These are phyloP conservation scores for Elysia crispata DNA, from an alignment of 2,888 invertebrate species.

Conservation along the genomic window DNA sequence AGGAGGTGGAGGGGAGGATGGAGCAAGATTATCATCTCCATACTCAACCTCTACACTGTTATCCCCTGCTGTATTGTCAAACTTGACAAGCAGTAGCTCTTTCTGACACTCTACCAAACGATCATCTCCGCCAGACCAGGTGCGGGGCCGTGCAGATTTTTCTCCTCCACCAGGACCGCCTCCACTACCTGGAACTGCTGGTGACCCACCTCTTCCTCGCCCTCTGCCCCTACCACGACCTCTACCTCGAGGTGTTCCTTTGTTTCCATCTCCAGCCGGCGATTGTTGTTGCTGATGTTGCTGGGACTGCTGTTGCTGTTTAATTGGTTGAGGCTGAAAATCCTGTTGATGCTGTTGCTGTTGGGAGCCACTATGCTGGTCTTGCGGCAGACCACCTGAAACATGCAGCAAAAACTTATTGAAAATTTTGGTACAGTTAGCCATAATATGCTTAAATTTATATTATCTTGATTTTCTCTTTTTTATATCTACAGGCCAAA, in stretches of 20 bases:
- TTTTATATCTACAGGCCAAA: too few relatives aligned
- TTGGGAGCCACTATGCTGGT: constrained; percentile 15
- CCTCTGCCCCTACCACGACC: constrained; percentile 62
- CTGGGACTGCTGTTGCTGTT: constrained; percentile 26
- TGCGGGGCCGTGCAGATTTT: constrained; percentile 60
- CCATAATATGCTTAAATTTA: too few relatives aligned
- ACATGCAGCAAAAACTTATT: background rate
- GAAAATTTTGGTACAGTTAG: too few relatives aligned
- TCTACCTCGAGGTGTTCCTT: constrained; percentile 45
- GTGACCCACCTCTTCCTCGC: constrained; percentile 60
- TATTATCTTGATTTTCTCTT: too few relatives aligned
- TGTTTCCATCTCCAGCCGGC: constrained; percentile 39
- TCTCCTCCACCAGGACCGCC: constrained; percentile 54
- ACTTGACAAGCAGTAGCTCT: constrained; percentile 70
- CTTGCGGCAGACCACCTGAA: constrained; percentile 33
- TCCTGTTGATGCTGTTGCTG: constrained; percentile 13
- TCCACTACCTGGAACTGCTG: constrained; percentile 44
- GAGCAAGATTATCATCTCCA: constrained; percentile 55
- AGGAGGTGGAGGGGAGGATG: constrained; percentile 50
- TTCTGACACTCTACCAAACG: constrained; percentile 69
- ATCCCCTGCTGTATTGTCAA: constrained; percentile 70
- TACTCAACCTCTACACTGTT: constrained; percentile 68
- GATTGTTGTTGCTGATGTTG: background rate
- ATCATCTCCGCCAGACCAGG: constrained; percentile 69
- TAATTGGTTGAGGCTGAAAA: background rate